phyloP scores from a whole-genome alignment of 1,140 invertebrate genomes.

The Palaemon carinicauda region DNA sequence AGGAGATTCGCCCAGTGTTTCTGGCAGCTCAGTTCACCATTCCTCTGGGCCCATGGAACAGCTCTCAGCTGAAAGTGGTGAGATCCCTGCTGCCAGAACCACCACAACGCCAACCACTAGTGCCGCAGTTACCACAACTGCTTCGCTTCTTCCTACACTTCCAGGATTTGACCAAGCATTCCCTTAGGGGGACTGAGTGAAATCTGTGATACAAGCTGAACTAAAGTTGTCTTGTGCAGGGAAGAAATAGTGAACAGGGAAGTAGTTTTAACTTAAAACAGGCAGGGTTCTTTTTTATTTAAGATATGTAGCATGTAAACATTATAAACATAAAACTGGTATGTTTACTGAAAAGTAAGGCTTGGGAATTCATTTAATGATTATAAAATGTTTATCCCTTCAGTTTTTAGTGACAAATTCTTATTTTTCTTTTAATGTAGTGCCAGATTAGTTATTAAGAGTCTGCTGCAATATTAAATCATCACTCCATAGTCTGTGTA shows the following conservation, averaged over 20 bases:
- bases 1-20: slow-evolving; percentile 19
- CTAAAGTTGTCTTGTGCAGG: slow-evolving; percentile 22
- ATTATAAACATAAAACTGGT: not conserved
- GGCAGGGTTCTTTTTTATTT: slow-evolving; percentile 14
- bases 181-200: slow-evolving; percentile 32
- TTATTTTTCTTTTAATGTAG: slow-evolving; percentile 36
- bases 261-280: slow-evolving; percentile 12
- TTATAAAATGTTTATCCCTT: not conserved
- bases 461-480: slow-evolving; percentile 54
- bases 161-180: slow-evolving; percentile 59
- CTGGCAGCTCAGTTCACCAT: slow-evolving; percentile 11
- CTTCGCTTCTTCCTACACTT: slow-evolving; percentile 45
- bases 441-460: slow-evolving; percentile 53
- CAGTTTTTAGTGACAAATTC: not conserved
- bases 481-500: not conserved
- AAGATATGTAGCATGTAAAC: not conserved
- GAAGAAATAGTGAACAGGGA: slow-evolving; percentile 22
- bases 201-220: slow-evolving; percentile 42
- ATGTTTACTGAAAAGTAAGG: not conserved
- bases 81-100: slow-evolving; percentile 20
- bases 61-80: slow-evolving; percentile 6
- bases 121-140: slow-evolving; percentile 17
- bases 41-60: slow-evolving; percentile 17
- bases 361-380: not conserved
- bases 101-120: slow-evolving; percentile 33